Evolutionary conservation across 2,113 vertebrate species (phyloP).

Genomic region (Chloroceryle aenea): DNA sequence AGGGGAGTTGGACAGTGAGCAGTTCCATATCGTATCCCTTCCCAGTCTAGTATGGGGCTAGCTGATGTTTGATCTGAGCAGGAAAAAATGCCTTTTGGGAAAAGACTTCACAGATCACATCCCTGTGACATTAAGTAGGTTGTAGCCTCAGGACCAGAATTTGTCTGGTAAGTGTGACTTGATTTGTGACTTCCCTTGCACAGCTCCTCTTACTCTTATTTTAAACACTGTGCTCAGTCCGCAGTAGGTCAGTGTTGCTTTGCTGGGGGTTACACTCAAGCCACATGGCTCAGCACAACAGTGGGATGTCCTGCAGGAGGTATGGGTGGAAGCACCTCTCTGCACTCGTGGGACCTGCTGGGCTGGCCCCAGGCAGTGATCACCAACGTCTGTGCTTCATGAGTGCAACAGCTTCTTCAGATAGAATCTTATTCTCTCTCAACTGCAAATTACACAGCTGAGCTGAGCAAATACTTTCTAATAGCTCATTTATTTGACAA

Average conservation of each 20-base stretch:
- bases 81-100: not conserved
- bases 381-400: rapidly evolving
- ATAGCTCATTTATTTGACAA: not conserved
- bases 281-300: rapidly evolving
- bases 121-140: not conserved
- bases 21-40: rapidly evolving
- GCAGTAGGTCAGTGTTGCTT: not conserved
- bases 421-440: rapidly evolving
- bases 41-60: not conserved
- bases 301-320: not conserved
- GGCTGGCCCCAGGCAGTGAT: not conserved
- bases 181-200: not conserved
- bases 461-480: not conserved
- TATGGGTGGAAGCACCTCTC: not conserved
- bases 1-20: not conserved
- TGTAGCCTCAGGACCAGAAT: not conserved
- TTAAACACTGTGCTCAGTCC: not conserved
- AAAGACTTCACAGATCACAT: not conserved
- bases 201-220: not conserved
- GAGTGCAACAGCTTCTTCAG: rapidly evolving
- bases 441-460: rapidly evolving
- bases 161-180: not conserved
- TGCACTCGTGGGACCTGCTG: rapidly evolving
- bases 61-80: not conserved
- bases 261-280: not conserved